These are phyloP conservation scores for Spea bombifrons DNA, from an alignment of 2,113 vertebrate species.

Conservation along the genomic window DNA sequence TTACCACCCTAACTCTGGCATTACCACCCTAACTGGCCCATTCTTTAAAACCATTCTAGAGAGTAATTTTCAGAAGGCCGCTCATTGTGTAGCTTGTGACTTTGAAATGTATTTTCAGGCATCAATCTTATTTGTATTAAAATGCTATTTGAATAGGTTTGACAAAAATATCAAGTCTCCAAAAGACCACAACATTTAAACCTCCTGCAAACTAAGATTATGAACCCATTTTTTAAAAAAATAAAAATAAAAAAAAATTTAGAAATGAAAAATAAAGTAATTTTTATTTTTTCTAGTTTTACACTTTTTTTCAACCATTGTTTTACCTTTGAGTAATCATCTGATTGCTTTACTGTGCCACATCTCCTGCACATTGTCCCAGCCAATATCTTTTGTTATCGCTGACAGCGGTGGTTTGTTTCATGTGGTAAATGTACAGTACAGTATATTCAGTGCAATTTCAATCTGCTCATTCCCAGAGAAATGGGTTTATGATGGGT, in stretches of 20 bases:
- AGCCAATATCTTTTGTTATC: constrained; percentile 33
- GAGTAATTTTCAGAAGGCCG: too few relatives aligned
- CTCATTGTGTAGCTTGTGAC: too few relatives aligned
- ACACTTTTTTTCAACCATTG: background rate
- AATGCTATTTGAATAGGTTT: too few relatives aligned
- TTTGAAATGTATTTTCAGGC: too few relatives aligned
- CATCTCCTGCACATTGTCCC: background rate
- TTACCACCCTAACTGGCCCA: too few relatives aligned
- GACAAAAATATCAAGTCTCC: too few relatives aligned
- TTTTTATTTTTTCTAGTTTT: too few relatives aligned
- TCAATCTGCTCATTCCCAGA: constrained; percentile 26
- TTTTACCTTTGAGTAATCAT: background rate
- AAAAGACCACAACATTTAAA: too few relatives aligned
- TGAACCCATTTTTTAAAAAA: background rate
- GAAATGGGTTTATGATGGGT: constrained; percentile 43
- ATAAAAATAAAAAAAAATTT: background rate
- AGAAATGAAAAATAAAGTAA: too few relatives aligned
- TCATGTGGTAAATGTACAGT: constrained; percentile 15
- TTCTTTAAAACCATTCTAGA: too few relatives aligned
- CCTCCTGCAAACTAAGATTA: background rate
- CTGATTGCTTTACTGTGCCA: constrained; percentile 1
- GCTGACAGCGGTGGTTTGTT: constrained; percentile 40
- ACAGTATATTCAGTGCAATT: constrained; percentile 19
- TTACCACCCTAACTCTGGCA: too few relatives aligned
- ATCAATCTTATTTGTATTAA: too few relatives aligned